Percentiles rank a stretch among this genome's conserved stretches.
Evolutionary conservation across 1,140 invertebrate species (phyloP).

Genomic region (Armadillidium nasatum): DNA sequence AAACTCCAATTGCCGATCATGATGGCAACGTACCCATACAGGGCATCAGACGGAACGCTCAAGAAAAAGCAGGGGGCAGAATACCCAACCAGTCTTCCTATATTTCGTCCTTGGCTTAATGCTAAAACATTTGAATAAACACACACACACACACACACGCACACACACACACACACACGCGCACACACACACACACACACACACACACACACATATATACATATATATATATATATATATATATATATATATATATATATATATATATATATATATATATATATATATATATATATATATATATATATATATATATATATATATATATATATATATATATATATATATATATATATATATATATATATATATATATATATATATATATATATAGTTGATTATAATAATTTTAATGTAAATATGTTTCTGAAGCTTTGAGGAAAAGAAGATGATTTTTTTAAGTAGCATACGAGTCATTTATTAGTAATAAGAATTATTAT

Average conservation of each 20-base stretch:
- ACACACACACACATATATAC: neutral
- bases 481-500: too few relatives aligned
- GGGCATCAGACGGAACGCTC: conserved; percentile 53
- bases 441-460: too few relatives aligned
- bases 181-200: neutral
- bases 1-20: conserved; percentile 88
- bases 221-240: conserved; percentile 6
- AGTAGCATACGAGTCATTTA: too few relatives aligned
- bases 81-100: conserved; percentile 86
- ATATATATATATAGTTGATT: too few relatives aligned
- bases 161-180: neutral
- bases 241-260: conserved; percentile 1
- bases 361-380: too few relatives aligned
- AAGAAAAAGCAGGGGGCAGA: conserved; percentile 67
- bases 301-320: too few relatives aligned
- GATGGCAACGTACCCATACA: conserved; percentile 85
- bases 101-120: conserved; percentile 82
- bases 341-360: too few relatives aligned
- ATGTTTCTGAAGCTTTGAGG: too few relatives aligned
- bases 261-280: neutral
- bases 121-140: conserved; percentile 45
- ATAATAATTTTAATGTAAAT: too few relatives aligned
- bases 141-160: neutral
- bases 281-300: neutral
- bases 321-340: too few relatives aligned